Base-by-base conservation (phyloP, 2,113 vertebrate species). In the Pterocles gutturalis region DNA sequence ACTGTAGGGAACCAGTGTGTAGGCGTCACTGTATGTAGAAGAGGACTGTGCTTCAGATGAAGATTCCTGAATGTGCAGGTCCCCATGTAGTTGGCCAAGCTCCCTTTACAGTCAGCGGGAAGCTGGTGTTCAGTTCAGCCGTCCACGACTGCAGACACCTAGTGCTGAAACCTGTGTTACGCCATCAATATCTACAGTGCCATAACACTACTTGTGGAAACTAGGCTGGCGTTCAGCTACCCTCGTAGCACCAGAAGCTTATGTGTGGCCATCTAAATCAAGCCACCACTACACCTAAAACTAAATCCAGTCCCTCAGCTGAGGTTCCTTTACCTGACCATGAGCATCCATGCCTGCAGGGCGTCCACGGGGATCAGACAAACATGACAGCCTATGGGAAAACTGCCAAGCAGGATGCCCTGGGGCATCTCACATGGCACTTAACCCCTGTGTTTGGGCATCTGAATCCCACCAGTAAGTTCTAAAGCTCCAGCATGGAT, bases 61-160 rank as follows among this genome's bases (percentile, higher is more conserved):
- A 61, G 62, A 34, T 8, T n/a, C 25, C 16, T 33, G 62, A 57
- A 69, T 0, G 1, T 46, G 29, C 66, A 76, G 66, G 31, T 76
- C 29, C 29, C 57, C 34, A 20, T 1, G 0, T 0, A 60, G 67
- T 58, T 45, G 62, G 3, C 34, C 6, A 18, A 15, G 31, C 46
- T 84, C 28, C 46, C 64, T 70, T 33, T 49, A 41, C n/a, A 43
- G 57, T 28, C 61, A 75, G 19, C 0, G 0, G 60, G 69, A 54
- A 91, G 69, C 60, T 2, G 1, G 17, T n/a, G 7, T 66, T 90
- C 46, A 31, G 13, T 84, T 81, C 54, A 61, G 5, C 58, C 33
- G 29, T 25, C 67, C 3, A 0, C 5, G 3, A 0, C 58, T 41
- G 41, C 73, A 62, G 64, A 20, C 77, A 43, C 9, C 1, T 1